A percentile compares a stretch with the other conserved stretches of the same genome.
phyloP scores from a whole-genome alignment of 2,113 vertebrate species.

The Laticauda laticaudata region DNA sequence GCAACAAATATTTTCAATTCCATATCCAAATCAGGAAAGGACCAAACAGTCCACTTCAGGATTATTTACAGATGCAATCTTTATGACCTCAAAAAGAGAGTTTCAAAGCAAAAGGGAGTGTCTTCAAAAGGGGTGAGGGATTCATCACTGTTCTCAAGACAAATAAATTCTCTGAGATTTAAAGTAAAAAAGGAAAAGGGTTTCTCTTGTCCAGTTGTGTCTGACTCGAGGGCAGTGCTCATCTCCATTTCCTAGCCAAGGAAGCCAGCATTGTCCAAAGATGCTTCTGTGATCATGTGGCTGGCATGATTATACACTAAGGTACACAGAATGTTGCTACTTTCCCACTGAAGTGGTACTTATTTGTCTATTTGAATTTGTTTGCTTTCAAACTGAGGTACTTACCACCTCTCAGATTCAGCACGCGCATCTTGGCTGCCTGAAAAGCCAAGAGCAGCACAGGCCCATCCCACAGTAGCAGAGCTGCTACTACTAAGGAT shows the following conservation, averaged over 20 bases:
- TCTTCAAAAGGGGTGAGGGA: neutral
- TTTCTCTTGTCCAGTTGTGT: neutral
- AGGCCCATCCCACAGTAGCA: neutral
- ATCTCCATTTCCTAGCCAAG: neutral
- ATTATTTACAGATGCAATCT: neutral
- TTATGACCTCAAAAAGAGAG: neutral
- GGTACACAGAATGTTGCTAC: neutral
- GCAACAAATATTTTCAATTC: neutral
- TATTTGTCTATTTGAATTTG: neutral
- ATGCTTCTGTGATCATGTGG: neutral
- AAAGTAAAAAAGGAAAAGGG: neutral
- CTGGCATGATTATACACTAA: neutral
- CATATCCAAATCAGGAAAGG: neutral
- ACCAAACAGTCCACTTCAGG: neutral
- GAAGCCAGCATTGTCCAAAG: neutral
- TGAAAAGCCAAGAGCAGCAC: neutral
- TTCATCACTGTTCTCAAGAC: neutral
- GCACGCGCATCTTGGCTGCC: neutral
- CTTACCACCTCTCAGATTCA: neutral
- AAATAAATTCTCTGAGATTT: neutral
- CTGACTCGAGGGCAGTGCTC: neutral
- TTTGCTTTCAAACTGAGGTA: neutral
- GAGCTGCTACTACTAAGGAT: neutral
- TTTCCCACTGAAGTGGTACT: neutral
- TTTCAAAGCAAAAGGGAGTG: neutral